These are phyloP conservation scores for Acleris holmiana DNA, from an alignment of 2,888 invertebrate species.

Conservation along the genomic window DNA sequence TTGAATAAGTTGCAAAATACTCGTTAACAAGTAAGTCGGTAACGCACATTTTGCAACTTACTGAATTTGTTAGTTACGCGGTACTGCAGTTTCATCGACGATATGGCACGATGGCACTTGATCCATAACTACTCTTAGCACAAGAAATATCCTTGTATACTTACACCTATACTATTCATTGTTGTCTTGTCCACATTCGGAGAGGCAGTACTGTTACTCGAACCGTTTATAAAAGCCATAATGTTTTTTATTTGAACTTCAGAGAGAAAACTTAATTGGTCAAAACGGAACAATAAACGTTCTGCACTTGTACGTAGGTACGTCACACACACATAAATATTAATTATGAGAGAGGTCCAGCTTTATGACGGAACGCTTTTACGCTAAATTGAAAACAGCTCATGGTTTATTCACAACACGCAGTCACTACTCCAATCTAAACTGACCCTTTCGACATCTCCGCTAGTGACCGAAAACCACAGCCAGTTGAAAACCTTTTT, in stretches of 20 bases:
- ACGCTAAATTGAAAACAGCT: constrained; percentile 82
- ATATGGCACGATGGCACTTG: too few relatives aligned
- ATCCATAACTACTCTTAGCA: too few relatives aligned
- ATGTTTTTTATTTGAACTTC: constrained; percentile 3
- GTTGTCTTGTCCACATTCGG: too few relatives aligned
- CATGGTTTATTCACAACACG: constrained; percentile 80
- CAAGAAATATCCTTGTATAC: too few relatives aligned
- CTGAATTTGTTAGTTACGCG: too few relatives aligned
- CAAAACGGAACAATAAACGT: constrained; percentile 24
- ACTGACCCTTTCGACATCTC: constrained; percentile 58
- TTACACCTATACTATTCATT: too few relatives aligned
- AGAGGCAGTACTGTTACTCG: too few relatives aligned
- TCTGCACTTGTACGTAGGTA: constrained; percentile 45
- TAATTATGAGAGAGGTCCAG: constrained; percentile 70
- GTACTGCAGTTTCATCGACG: too few relatives aligned
- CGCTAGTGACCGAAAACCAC: constrained; percentile 36
- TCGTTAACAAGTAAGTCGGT: too few relatives aligned
- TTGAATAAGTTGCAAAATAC: too few relatives aligned
- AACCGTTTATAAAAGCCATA: too few relatives aligned
- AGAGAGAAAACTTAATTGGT: constrained; percentile 4
- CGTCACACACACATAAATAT: constrained; percentile 65
- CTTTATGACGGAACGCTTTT: constrained; percentile 80
- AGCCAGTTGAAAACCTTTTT: constrained; percentile 41
- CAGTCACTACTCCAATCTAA: constrained; percentile 59
- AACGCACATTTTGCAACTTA: too few relatives aligned